phyloP scores from a whole-genome alignment of 1,140 invertebrate genomes.

The Drosophila repleta region DNA sequence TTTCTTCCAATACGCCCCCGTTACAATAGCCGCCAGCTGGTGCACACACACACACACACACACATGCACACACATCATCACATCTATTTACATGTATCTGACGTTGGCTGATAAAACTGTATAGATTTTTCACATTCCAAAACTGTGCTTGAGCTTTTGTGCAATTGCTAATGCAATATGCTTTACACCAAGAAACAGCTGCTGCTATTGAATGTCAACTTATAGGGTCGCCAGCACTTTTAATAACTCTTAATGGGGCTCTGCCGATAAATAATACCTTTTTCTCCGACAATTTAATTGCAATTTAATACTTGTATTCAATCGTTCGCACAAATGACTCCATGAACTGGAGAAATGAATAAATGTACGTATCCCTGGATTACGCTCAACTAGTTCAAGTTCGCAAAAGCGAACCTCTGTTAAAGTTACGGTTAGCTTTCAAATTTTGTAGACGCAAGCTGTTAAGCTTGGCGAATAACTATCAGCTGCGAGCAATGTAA shows the following conservation, averaged over 20 bases:
- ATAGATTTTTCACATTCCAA: constrained; percentile 53
- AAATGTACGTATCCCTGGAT: constrained; percentile 6
- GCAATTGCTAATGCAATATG: neutral
- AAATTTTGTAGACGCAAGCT: neutral
- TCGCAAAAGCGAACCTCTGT: neutral
- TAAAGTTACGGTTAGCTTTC: neutral
- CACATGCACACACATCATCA: constrained; percentile 4
- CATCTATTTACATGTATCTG: constrained; percentile 23
- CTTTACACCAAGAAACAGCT: neutral
- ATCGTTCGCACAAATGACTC: constrained; percentile 11
- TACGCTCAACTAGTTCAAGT: constrained; percentile 1
- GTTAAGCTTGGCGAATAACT: neutral
- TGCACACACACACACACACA: constrained; percentile 21
- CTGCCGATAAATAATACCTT: constrained; percentile 28
- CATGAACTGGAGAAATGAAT: constrained; percentile 1
- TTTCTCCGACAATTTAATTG: constrained; percentile 33
- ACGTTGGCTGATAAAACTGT: constrained; percentile 44
- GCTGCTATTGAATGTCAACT: neutral
- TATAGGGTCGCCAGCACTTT: neutral
- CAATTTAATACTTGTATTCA: constrained; percentile 21
- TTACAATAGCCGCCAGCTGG: constrained; percentile 58
- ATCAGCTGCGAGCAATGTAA: neutral
- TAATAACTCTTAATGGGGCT: neutral
- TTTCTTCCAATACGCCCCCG: constrained; percentile 65
- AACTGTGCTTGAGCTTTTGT: constrained; percentile 11